Evolutionary conservation across 2,113 vertebrate species (phyloP).

Genomic region (Gasterosteus nipponicus): DNA sequence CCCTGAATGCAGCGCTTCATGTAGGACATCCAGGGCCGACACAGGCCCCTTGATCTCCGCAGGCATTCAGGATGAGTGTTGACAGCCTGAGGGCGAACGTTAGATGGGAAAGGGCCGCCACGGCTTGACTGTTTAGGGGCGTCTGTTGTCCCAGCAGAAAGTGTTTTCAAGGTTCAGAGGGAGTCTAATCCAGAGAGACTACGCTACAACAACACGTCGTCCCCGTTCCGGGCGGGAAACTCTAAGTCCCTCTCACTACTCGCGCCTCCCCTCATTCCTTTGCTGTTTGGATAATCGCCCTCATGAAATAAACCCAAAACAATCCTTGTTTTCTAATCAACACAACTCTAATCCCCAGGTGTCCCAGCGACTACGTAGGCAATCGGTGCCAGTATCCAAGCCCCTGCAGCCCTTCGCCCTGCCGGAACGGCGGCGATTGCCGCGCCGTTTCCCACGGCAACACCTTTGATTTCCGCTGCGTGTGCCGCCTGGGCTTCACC

Average conservation of each 20-base stretch:
- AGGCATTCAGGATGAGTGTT: constrained; percentile 62
- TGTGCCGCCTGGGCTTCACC: constrained; percentile 87
- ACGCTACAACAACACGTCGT: constrained; percentile 75
- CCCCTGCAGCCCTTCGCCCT: constrained; percentile 89
- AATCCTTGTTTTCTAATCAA: constrained; percentile 33
- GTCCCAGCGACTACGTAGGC: constrained; percentile 81
- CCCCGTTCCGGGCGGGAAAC: constrained; percentile 62
- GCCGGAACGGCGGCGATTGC: constrained; percentile 89
- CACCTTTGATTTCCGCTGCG: constrained; percentile 82
- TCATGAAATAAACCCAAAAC: constrained; percentile 21
- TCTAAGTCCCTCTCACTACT: constrained; percentile 24
- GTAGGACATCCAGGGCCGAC: constrained; percentile 51
- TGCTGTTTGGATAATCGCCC: constrained; percentile 50
- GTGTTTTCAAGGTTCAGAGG: constrained; percentile 79
- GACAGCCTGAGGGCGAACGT: constrained; percentile 68
- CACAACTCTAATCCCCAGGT: constrained; percentile 74
- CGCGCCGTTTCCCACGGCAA: constrained; percentile 74
- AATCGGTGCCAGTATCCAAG: constrained; percentile 86
- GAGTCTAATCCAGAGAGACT: constrained; percentile 76
- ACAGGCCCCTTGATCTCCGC: constrained; percentile 71
- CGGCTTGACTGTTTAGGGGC: constrained; percentile 51
- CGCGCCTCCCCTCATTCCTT: background rate
- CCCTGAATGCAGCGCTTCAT: constrained; percentile 63
- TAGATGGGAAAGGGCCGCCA: constrained; percentile 68
- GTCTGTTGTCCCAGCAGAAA: constrained; percentile 70